Base-by-base conservation (phyloP, 2,797 vertebrate genomes). In the Acipenser transmontanus region DNA sequence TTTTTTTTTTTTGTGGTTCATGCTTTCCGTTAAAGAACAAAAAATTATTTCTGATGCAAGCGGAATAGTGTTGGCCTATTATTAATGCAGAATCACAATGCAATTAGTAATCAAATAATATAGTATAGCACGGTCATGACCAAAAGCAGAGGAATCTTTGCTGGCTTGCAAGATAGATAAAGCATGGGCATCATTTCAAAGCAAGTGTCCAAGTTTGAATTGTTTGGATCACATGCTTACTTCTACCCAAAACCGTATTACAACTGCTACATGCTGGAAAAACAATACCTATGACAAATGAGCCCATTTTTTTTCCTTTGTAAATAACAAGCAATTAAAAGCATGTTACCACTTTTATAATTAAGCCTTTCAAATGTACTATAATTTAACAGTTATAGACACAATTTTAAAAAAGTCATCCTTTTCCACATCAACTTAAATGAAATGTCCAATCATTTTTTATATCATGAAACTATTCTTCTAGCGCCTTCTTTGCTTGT, bases 401-500 rank as follows among this genome's bases (percentile, higher is more conserved):
- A 34, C 17, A 17, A 17, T 34, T 34, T 34, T 34, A 34, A 34
- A 34, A 34, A 34, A 4, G 34, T 34, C 34, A 34, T 34, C 34
- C 34, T 4, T 34, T 34, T 4, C 34, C 34, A 34, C 34, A 34
- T 34, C 34, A 34, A 34, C 34, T 34, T 34, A 34, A 34, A 34
- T 34, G 2, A 34, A 34, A 34, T 34, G 34, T 34, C 34, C 2
- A 34, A 34, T 34, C 34, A 34, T 34, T 34, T 34, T 34, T 34
- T 3, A 34, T 34, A 34, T 34, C 34, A 34, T 3, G 34, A 34
- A 4, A 34, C 34, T 34, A 34, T 34, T 34, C 34, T 67, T 49
- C 61, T 49, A 66, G 60, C 64, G 14, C 70, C 65, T 63, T 72
- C 73, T 68, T 17, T 47, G 59, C 68, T 61, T 50, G 12, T 47